Conservation (phyloP, 2,888 invertebrate genomes). For the Steinernema carpocapsae region DNA sequence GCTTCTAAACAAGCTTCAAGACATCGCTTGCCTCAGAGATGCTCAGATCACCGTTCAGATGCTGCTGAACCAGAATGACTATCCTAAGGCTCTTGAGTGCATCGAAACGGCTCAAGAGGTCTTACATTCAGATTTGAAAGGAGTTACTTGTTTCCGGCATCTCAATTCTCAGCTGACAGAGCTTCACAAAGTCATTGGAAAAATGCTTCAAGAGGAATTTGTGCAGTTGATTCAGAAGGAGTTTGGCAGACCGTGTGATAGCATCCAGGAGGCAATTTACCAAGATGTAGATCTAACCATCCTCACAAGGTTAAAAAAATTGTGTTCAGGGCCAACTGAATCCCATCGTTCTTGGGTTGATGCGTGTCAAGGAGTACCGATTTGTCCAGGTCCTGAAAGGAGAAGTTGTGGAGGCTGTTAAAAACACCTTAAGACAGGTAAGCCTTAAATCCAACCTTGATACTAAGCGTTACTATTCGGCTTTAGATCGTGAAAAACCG, state of each 20-base stretch:
- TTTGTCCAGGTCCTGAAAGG: slow-evolving; percentile 79
- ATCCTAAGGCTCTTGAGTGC: slow-evolving; percentile 93
- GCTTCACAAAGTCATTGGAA: slow-evolving; percentile 92
- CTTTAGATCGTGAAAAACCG: slow-evolving; percentile 51
- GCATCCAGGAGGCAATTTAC: slow-evolving; percentile 16
- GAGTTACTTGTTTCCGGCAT: slow-evolving; percentile 90
- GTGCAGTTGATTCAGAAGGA: slow-evolving; percentile 88
- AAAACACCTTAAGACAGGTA: slow-evolving; percentile 62
- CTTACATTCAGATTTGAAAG: slow-evolving; percentile 84
- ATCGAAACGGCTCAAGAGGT: slow-evolving; percentile 88
- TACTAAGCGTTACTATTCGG: not conserved
- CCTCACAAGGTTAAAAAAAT: not conserved
- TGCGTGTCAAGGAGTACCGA: slow-evolving; percentile 84
- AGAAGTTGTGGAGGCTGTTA: slow-evolving; percentile 76
- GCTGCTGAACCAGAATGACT: slow-evolving; percentile 90
- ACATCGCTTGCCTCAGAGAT: slow-evolving; percentile 73
- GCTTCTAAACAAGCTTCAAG: slow-evolving; percentile 55
- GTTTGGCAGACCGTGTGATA: slow-evolving; percentile 74
- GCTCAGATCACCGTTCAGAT: slow-evolving; percentile 96
- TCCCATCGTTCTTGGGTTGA: slow-evolving; percentile 86
- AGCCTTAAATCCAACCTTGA: not conserved
- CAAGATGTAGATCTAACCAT: slow-evolving; percentile 7
- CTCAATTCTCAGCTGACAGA: slow-evolving; percentile 92
- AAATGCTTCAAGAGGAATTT: slow-evolving; percentile 94
- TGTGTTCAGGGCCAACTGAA: slow-evolving; percentile 80